phyloP scores from a whole-genome alignment of 2,113 vertebrate species.

The Clinocottus analis region DNA sequence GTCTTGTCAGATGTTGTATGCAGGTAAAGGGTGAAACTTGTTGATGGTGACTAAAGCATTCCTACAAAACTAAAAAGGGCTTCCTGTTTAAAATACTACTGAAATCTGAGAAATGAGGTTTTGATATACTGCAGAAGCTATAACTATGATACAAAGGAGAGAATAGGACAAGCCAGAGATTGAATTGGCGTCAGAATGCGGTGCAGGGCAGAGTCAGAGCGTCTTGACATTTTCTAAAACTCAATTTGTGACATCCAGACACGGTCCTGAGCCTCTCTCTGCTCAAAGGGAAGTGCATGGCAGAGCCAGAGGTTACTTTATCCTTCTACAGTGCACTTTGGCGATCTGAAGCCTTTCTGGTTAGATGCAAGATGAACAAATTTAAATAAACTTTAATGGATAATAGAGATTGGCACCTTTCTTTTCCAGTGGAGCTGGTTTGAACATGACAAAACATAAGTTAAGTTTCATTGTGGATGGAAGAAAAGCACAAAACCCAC shows the following conservation, averaged over 20 bases:
- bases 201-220: conserved; percentile 53
- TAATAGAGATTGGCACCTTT: too few species aligned
- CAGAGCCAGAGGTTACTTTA: conserved; percentile 19
- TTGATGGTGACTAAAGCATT: not conserved
- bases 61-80: not conserved
- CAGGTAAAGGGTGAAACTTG: not conserved
- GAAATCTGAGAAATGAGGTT: conserved; percentile 6
- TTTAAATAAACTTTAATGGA: too few species aligned
- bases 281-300: conserved; percentile 36
- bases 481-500: not conserved
- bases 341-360: conserved; percentile 1
- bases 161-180: conserved; percentile 4
- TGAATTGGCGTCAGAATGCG: conserved; percentile 61
- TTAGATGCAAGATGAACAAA: too few species aligned
- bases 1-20: too few species aligned
- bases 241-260: conserved; percentile 70
- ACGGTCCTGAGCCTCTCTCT: conserved; percentile 32
- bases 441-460: not conserved
- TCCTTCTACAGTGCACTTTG: conserved; percentile 6
- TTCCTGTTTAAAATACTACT: not conserved
- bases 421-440: not conserved
- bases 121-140: conserved; percentile 7
- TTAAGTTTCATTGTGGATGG: not conserved
- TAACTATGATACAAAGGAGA: not conserved
- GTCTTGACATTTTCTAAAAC: conserved; percentile 74